Evolutionary conservation across 2,113 vertebrate genomes (phyloP).

Genomic region (Sapayoa aenigma): DNA sequence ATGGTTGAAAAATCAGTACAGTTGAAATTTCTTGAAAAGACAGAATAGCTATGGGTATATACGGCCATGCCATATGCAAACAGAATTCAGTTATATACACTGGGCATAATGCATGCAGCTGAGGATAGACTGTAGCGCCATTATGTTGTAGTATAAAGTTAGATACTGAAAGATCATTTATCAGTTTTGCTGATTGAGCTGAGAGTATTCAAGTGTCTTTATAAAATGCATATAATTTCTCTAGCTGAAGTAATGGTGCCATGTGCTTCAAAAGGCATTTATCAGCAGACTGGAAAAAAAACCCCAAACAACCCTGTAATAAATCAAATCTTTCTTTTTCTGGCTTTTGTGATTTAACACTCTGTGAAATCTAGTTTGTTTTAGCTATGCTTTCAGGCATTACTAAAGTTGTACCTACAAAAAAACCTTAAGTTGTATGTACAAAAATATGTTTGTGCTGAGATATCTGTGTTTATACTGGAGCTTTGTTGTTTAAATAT

Average conservation of each 20-base stretch:
- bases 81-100: neutral
- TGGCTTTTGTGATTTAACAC: neutral
- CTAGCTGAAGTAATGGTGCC: neutral
- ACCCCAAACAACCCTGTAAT: neutral
- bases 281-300: neutral
- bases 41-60: neutral
- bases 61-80: neutral
- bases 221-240: neutral
- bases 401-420: neutral
- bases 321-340: neutral
- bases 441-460: neutral
- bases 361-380: neutral
- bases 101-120: neutral
- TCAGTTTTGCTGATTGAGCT: slow-evolving; percentile 20
- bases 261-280: neutral
- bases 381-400: neutral
- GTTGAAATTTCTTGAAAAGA: neutral
- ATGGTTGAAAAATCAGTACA: neutral
- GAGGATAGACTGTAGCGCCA: neutral
- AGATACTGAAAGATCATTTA: neutral
- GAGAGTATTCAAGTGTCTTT: neutral
- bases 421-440: neutral
- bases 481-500: neutral
- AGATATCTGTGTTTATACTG: neutral
- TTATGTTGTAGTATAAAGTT: neutral